phyloP scores from a whole-genome alignment of 2,888 invertebrate genomes.

The Dasysyrphus tricinctus region DNA sequence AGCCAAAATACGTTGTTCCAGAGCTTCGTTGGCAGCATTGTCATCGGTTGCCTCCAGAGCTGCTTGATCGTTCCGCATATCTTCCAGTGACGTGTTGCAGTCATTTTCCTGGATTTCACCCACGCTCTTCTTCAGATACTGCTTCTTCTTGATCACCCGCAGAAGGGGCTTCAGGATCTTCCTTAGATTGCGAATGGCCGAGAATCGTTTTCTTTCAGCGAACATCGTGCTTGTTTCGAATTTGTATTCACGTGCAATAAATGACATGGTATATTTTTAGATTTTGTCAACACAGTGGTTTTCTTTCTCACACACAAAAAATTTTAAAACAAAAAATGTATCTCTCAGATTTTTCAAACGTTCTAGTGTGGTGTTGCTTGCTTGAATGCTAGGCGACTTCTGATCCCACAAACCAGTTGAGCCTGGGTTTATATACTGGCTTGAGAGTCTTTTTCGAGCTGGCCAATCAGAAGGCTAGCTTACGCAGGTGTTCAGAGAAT shows the following conservation, averaged over 20 bases:
- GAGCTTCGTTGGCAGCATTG: conserved; percentile 88
- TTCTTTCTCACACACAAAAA: background rate
- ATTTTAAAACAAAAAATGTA: background rate
- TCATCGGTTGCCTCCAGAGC: conserved; percentile 79
- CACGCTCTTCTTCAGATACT: conserved; percentile 80
- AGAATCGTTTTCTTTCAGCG: conserved; percentile 77
- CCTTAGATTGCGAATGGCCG: conserved; percentile 80
- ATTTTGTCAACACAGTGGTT: background rate
- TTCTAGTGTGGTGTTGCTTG: conserved; percentile 20
- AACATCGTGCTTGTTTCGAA: conserved; percentile 80
- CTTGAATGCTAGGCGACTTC: conserved; percentile 77
- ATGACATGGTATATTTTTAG: conserved; percentile 78
- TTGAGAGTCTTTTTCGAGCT: conserved; percentile 29
- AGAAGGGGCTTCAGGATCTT: conserved; percentile 82
- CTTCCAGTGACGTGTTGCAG: conserved; percentile 81
- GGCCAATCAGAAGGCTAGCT: conserved; percentile 65
- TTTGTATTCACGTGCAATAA: conserved; percentile 82
- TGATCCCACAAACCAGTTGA: conserved; percentile 75
- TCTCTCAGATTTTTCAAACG: conserved; percentile 14
- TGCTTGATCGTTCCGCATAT: conserved; percentile 81
- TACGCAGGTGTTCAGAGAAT: conserved; percentile 68
- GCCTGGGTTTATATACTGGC: conserved; percentile 77
- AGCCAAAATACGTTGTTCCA: conserved; percentile 90
- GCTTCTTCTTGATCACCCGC: conserved; percentile 81
- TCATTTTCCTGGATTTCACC: conserved; percentile 81